Percentiles rank a stretch among this genome's conserved stretches.
Evolutionary conservation across 2,113 vertebrate species (phyloP).

Genomic region (Jacana jacana): DNA sequence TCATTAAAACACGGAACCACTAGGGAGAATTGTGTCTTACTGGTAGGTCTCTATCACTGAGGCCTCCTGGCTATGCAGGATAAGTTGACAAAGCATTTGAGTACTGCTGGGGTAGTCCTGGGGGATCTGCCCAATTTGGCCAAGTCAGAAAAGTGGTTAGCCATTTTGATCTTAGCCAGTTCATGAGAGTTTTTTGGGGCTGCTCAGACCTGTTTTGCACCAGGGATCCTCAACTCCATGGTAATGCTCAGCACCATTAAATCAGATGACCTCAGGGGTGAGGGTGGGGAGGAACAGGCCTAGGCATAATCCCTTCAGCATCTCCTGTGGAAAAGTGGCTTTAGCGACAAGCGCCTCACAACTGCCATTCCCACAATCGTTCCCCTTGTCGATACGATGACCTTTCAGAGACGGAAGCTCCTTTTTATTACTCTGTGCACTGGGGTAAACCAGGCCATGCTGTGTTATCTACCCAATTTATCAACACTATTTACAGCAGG

Average conservation of each 20-base stretch:
- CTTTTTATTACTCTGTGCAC: conserved; percentile 64
- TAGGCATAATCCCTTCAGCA: not conserved
- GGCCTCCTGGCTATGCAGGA: not conserved
- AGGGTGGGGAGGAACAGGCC: not conserved
- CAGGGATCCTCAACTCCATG: not conserved
- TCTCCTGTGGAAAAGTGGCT: not conserved
- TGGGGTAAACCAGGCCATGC: conserved; percentile 58
- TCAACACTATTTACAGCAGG: conserved; percentile 69
- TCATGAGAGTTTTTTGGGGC: not conserved
- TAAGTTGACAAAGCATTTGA: not conserved
- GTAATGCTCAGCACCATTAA: not conserved
- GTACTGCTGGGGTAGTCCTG: not conserved
- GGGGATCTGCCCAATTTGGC: accelerated
- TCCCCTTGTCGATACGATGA: conserved; percentile 60
- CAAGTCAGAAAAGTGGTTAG: not conserved
- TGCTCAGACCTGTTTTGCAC: not conserved
- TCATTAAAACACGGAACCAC: not conserved
- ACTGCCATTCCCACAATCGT: not conserved
- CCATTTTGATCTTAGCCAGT: not conserved
- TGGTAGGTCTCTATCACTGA: not conserved
- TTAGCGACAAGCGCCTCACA: not conserved
- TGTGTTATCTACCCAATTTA: conserved; percentile 75
- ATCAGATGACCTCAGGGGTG: not conserved
- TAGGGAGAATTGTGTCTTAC: not conserved
- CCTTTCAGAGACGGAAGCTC: conserved; percentile 63